phyloP scores from a whole-genome alignment of 1,140 invertebrate species.

The Fragariocoptes setiger region DNA sequence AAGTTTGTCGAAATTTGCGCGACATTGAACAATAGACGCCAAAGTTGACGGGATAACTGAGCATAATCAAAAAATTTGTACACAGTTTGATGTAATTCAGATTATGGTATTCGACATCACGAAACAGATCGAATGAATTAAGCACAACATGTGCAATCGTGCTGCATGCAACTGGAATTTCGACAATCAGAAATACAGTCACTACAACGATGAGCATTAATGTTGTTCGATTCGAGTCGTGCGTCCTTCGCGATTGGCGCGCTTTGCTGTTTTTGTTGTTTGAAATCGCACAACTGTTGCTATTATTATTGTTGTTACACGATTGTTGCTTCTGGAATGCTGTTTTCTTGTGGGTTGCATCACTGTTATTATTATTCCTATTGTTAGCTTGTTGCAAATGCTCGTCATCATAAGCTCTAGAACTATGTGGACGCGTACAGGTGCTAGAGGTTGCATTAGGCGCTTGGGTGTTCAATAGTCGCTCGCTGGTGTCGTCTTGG shows the following conservation, averaged over 20 bases:
- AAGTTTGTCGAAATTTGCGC: slow-evolving; percentile 63
- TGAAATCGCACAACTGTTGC: no score
- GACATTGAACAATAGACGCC: slow-evolving; percentile 86
- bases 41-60: slow-evolving; percentile 72
- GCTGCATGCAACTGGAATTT: slow-evolving; percentile 60
- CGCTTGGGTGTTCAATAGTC: no score
- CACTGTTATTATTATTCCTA: no score
- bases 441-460: no score
- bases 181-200: slow-evolving; percentile 55
- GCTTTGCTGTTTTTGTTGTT: no score
- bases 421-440: no score
- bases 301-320: no score
- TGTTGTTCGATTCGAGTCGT: slow-evolving; percentile 65
- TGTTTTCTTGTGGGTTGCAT: no score
- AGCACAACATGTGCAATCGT: slow-evolving; percentile 51
- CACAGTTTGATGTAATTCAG: slow-evolving; percentile 51
- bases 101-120: slow-evolving; percentile 36
- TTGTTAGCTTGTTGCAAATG: no score
- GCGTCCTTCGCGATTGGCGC: slow-evolving; percentile 42
- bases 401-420: no score
- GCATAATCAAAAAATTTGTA: slow-evolving; percentile 61
- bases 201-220: slow-evolving; percentile 82
- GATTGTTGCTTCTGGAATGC: no score
- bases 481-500: no score
- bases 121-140: slow-evolving; percentile 19